Conservation (phyloP, 2,888 invertebrate species). For the Epinotia ramella region DNA sequence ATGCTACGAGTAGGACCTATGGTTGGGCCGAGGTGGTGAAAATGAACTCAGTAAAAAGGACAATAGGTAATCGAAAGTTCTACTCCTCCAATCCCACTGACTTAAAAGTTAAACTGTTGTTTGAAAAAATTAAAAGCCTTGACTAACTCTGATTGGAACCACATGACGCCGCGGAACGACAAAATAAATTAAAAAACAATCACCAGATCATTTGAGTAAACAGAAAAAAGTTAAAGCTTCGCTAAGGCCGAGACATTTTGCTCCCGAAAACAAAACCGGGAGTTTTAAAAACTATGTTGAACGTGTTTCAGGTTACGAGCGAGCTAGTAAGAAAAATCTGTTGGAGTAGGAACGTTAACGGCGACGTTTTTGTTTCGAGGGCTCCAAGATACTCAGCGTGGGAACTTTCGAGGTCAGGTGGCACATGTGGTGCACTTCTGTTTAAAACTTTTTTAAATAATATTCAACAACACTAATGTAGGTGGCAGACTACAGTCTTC, state of each 20-base stretch:
- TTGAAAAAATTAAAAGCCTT: conserved; percentile 74
- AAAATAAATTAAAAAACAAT: conserved; percentile 85
- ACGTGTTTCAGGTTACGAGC: conserved; percentile 56
- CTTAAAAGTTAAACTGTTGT: not conserved
- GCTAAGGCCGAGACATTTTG: conserved; percentile 73
- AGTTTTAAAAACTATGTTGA: conserved; percentile 51
- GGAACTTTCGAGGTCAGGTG: conserved; percentile 83
- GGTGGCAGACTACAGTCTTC: conserved; percentile 68
- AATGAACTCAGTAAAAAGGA: not conserved
- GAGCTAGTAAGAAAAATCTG: conserved; percentile 58
- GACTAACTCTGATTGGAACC: conserved; percentile 79
- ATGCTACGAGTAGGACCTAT: not conserved
- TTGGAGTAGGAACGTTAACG: conserved; percentile 66
- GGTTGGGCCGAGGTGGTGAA: not conserved
- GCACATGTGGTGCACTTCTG: conserved; percentile 81
- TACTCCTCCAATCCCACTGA: not conserved
- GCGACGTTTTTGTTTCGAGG: conserved; percentile 69
- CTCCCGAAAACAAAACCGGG: conserved; percentile 72
- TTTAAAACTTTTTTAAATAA: conserved; percentile 81
- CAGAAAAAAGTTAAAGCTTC: conserved; percentile 79
- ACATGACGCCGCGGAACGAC: conserved; percentile 79
- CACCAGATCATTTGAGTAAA: conserved; percentile 83
- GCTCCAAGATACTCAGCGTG: conserved; percentile 72
- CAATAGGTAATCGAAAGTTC: not conserved
- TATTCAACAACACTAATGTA: conserved; percentile 75